Evolutionary conservation across 2,888 invertebrate genomes (phyloP).

Genomic region (Scaptodrosophila latifasciaeformis): DNA sequence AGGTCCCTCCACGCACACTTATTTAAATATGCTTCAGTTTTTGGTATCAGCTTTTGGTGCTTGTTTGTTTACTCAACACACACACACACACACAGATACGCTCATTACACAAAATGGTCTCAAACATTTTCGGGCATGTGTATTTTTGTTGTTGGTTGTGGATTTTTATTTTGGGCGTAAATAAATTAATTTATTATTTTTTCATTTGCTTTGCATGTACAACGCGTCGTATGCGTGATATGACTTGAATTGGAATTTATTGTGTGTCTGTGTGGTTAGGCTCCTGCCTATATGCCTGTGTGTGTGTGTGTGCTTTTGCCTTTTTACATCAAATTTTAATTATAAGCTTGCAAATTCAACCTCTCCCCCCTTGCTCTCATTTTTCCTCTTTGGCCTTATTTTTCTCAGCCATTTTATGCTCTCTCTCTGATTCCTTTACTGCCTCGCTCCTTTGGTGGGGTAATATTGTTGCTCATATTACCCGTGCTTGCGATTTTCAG

Average conservation of each 20-base stretch:
- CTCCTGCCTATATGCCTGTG: background rate
- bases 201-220: constrained; percentile 43
- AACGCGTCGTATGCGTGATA: constrained; percentile 54
- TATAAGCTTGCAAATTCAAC: too few species aligned
- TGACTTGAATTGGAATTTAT: constrained; percentile 55
- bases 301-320: background rate
- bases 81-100: constrained; percentile 17
- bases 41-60: constrained; percentile 33
- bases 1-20: constrained; percentile 12
- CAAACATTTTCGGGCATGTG: constrained; percentile 36
- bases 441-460: background rate
- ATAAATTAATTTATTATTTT: constrained; percentile 64
- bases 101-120: constrained; percentile 18
- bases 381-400: too few species aligned
- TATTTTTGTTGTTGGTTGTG: too few species aligned
- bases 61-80: background rate
- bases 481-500: too few species aligned
- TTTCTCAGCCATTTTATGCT: too few species aligned
- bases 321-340: too few species aligned
- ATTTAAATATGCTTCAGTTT: constrained; percentile 45
- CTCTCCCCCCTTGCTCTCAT: too few species aligned
- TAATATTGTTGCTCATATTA: constrained; percentile 16
- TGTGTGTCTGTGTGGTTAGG: constrained; percentile 11
- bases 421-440: too few species aligned
- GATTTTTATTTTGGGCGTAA: constrained; percentile 39